Percentiles rank a stretch among this genome's conserved stretches.
Evolutionary conservation across 1,140 invertebrate species (phyloP).

Genomic region (Drosophila kepulauana): DNA sequence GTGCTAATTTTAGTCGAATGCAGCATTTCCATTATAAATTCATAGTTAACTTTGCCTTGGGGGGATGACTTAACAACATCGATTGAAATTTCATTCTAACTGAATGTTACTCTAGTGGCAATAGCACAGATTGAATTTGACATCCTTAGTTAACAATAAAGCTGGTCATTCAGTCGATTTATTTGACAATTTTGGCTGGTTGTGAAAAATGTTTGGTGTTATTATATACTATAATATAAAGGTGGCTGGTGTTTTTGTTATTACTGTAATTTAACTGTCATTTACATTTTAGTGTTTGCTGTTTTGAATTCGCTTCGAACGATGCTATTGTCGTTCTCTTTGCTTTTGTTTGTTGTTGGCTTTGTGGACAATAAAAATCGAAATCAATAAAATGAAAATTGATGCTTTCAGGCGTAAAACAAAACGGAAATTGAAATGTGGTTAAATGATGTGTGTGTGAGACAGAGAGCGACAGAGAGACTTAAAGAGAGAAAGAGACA

Average conservation of each 20-base stretch:
- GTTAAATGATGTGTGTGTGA: conserved; percentile 44
- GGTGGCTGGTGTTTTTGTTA: conserved; percentile 11
- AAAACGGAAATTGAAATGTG: conserved; percentile 80
- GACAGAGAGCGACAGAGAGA: background rate
- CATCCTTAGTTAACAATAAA: conserved; percentile 10
- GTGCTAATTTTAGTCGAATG: no score
- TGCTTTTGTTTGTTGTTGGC: conserved; percentile 42
- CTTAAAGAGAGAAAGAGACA: no score
- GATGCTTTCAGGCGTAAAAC: conserved; percentile 77
- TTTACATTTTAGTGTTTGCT: conserved; percentile 59
- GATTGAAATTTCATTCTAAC: no score
- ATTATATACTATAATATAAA: background rate
- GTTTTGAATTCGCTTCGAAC: conserved; percentile 41
- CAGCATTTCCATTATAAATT: no score
- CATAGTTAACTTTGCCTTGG: no score
- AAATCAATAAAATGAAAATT: conserved; percentile 81
- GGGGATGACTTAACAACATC: no score
- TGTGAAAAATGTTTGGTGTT: conserved; percentile 41
- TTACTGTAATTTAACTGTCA: conserved; percentile 50
- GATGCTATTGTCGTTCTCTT: background rate
- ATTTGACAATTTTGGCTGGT: conserved; percentile 58
- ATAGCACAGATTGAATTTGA: background rate
- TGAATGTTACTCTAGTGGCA: background rate
- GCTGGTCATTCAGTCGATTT: conserved; percentile 59
- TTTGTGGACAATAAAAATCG: conserved; percentile 72